Percentiles rank a stretch among this genome's conserved stretches.
phyloP scores from a whole-genome alignment of 2,888 invertebrate species.

The Drosophila anomalata region DNA sequence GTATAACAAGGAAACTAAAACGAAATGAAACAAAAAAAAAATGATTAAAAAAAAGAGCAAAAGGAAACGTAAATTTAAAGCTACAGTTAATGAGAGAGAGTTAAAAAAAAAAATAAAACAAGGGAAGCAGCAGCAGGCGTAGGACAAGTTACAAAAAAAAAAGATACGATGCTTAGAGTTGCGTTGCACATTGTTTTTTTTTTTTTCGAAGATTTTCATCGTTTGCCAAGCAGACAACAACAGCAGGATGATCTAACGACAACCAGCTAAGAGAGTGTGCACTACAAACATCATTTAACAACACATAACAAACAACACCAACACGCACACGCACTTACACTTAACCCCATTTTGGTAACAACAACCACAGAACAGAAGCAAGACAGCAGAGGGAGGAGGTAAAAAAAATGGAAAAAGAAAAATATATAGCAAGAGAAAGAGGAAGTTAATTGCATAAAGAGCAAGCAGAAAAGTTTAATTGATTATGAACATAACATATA shows the following conservation, averaged over 20 bases:
- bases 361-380: slow-evolving; percentile 34
- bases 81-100: slow-evolving; percentile 56
- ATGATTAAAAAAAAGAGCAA: slow-evolving; percentile 45
- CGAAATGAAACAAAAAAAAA: slow-evolving; percentile 35
- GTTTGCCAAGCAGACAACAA: slow-evolving; percentile 77
- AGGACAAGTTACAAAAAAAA: slow-evolving; percentile 26
- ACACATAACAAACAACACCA: slow-evolving; percentile 47
- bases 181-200: slow-evolving; percentile 73
- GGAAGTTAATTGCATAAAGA: slow-evolving; percentile 21
- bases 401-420: not conserved
- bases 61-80: slow-evolving; percentile 65
- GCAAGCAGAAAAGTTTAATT: slow-evolving; percentile 36
- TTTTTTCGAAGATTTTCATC: slow-evolving; percentile 65
- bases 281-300: slow-evolving; percentile 38
- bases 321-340: slow-evolving; percentile 52
- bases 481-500: slow-evolving; percentile 54
- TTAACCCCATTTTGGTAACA: slow-evolving; percentile 35
- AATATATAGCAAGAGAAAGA: not conserved
- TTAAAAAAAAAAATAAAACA: slow-evolving; percentile 23
- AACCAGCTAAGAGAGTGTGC: slow-evolving; percentile 36
- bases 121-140: slow-evolving; percentile 28
- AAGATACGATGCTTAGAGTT: slow-evolving; percentile 70
- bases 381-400: slow-evolving; percentile 13
- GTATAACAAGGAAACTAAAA: slow-evolving; percentile 40
- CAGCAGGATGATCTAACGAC: slow-evolving; percentile 40